Conservation (phyloP, 2,888 invertebrate species). For the Athetis lepigone region DNA sequence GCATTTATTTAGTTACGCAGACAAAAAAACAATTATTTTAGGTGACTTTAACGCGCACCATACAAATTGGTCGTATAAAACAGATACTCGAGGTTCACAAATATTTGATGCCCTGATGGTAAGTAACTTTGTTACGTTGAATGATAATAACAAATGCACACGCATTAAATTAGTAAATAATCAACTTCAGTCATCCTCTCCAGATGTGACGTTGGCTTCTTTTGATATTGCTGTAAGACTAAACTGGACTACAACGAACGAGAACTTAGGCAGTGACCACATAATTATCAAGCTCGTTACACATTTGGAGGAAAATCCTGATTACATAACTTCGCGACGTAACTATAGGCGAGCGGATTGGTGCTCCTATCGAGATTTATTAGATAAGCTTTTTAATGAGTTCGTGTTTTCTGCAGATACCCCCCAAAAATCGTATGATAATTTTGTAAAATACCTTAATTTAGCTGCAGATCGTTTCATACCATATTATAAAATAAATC, state of each 20-base stretch:
- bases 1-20: background rate
- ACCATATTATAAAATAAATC: background rate
- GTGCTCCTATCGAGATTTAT: background rate
- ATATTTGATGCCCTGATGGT: constrained; percentile 52
- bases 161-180: constrained; percentile 47
- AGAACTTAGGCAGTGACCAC: constrained; percentile 11
- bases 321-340: background rate
- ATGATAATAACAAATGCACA: constrained; percentile 49
- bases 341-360: constrained; percentile 2
- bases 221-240: background rate
- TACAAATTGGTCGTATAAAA: constrained; percentile 59
- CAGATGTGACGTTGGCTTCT: constrained; percentile 47
- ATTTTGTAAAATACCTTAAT: background rate
- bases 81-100: constrained; percentile 50
- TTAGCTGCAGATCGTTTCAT: background rate
- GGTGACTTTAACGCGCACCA: constrained; percentile 66
- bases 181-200: constrained; percentile 48
- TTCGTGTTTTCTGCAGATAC: background rate
- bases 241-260: background rate
- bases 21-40: constrained; percentile 43
- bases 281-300: constrained; percentile 1
- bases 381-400: background rate
- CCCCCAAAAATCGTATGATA: constrained; percentile 6
- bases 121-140: constrained; percentile 39
- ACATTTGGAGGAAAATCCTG: background rate